phyloP scores from a whole-genome alignment of 2,113 vertebrate species.

The Coptodon bakossiorum region DNA sequence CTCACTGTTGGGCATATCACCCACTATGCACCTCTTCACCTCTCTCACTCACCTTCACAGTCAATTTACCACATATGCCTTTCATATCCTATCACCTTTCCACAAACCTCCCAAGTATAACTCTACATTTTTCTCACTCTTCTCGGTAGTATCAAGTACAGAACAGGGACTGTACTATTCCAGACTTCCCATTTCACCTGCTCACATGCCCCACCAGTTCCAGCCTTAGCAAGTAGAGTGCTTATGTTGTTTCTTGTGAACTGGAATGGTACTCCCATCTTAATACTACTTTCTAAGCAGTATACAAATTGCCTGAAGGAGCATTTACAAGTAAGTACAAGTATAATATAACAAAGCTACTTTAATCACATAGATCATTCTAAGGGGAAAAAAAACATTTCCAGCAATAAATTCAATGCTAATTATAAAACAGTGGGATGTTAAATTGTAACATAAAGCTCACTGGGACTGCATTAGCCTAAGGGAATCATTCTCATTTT shows the following conservation, averaged over 20 bases:
- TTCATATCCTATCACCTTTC: slow-evolving; percentile 7
- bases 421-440: not conserved
- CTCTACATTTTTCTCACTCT: not conserved
- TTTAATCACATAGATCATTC: not conserved
- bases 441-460: not conserved
- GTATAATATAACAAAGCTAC: not conserved
- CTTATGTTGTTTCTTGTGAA: not conserved
- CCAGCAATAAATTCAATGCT: not conserved
- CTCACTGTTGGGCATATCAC: slow-evolving; percentile 29
- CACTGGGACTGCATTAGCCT: not conserved
- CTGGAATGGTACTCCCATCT: not conserved
- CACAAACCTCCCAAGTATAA: not conserved
- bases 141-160: not conserved
- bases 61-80: slow-evolving; percentile 27
- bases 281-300: not conserved
- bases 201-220: not conserved
- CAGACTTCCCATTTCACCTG: not conserved
- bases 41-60: slow-evolving; percentile 43
- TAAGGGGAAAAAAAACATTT: not conserved
- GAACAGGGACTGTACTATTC: not conserved
- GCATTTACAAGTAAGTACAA: not conserved
- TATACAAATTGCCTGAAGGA: not conserved
- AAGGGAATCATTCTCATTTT: not conserved
- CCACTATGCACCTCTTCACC: slow-evolving; percentile 22
- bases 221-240: not conserved